Evolutionary conservation across 1,140 invertebrate genomes (phyloP), one percentile per base, ranked within the genome.

Genomic region (Bombus sylvicola): DNA sequence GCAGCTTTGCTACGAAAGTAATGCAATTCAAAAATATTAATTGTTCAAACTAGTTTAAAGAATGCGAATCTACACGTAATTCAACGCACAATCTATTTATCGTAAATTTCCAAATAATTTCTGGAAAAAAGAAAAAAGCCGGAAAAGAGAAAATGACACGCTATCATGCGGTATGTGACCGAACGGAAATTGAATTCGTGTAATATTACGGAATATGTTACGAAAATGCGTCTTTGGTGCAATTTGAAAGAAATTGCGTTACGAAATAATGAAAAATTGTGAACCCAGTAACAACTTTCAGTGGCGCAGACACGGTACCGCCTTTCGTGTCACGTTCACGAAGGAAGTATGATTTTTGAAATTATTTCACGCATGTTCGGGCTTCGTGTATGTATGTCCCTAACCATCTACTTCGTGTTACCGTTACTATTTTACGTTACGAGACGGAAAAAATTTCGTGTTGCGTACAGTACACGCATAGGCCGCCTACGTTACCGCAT

Each of bases 311-410:
- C n/a, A 18, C n/a, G 5, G 34, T 9, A 8, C 25, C 37, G 22
- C 74, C 39, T 57, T 73, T 71, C 41, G 13, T 71, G 47, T 62
- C 69, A 81, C 75, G 73, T 68, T 74, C 59, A 13, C 81, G 15
- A n/a, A n/a, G 31, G 12, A 39, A 68, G 59, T 41, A 83, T 34
- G 81, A 83, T 83, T 84, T 84, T 84, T 84, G 82, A 79, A 79
- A 84, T 84, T 79, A 79, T 71, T 84, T 79, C 82, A 79, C 82
- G 82, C 82, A 34, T 79, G 82, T 78, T 79, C 82, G 8, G 1
- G 57, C 25, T 18, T 8, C 41, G 13, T 39, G 31, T 39, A 12
- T 71, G 25, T 59, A 12, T 71, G 25, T 59, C 9, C 25, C 80
- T 39, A 39, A 28, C 41, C 37, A 41, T 43, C 53, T 37, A 69